phyloP scores from a whole-genome alignment of 2,888 invertebrate genomes.

The Hypomecis atomaria region DNA sequence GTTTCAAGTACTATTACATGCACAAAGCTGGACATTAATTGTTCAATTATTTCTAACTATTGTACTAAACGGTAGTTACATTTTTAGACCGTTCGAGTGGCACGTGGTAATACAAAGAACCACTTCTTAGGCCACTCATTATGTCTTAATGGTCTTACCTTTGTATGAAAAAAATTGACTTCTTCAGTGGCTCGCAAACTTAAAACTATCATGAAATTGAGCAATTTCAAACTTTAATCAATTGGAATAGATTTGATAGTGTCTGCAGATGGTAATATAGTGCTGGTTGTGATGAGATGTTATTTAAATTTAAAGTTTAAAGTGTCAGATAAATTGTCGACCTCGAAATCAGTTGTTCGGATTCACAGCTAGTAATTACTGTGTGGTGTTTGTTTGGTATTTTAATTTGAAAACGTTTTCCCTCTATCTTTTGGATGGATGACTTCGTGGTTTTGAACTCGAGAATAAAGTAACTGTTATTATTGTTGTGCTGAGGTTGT shows the following conservation, averaged over 20 bases:
- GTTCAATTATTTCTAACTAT: conserved; percentile 80
- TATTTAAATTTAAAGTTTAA: conserved; percentile 60
- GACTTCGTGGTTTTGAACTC: conserved; percentile 49
- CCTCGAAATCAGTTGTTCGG: conserved; percentile 75
- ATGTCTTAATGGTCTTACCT: conserved; percentile 79
- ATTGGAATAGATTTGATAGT: conserved; percentile 33
- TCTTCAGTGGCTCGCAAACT: conserved; percentile 61
- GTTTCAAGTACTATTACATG: conserved; percentile 73
- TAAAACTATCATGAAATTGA: conserved; percentile 12
- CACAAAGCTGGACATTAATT: conserved; percentile 73
- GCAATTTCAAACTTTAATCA: conserved; percentile 44
- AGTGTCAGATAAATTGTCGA: conserved; percentile 80
- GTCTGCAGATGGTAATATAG: conserved; percentile 21
- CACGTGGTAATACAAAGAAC: conserved; percentile 79
- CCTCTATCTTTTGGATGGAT: conserved; percentile 47
- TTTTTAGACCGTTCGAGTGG: conserved; percentile 65
- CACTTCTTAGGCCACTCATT: conserved; percentile 81
- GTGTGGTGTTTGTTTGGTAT: conserved; percentile 56
- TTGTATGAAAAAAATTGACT: conserved; percentile 72
- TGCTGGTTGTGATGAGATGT: conserved; percentile 31
- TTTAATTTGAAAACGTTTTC: conserved; percentile 65
- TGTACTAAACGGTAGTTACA: conserved; percentile 80
- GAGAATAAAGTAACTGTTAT: conserved; percentile 24
- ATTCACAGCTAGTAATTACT: conserved; percentile 78
- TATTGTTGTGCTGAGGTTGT: neutral